Percentiles rank a stretch among this genome's conserved stretches.
These are phyloP conservation scores for Uloborus diversus DNA, from an alignment of 1,140 invertebrate genomes.

Conservation along the genomic window DNA sequence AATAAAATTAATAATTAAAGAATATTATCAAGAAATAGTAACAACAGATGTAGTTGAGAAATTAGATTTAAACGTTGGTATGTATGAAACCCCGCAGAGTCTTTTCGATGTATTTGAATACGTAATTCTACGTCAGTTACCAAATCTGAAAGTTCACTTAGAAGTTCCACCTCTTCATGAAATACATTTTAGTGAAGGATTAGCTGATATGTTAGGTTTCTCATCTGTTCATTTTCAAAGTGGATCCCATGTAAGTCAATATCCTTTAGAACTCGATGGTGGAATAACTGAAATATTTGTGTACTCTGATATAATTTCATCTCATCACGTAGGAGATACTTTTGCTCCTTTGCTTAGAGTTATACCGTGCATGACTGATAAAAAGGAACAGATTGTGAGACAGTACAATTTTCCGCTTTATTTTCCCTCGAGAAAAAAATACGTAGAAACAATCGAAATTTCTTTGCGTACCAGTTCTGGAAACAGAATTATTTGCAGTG, in stretches of 20 bases:
- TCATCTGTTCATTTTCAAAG: background rate
- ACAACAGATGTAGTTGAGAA: too few species aligned
- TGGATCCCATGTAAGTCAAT: background rate
- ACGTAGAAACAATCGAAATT: background rate
- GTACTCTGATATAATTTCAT: background rate
- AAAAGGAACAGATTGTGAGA: background rate
- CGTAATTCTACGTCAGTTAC: background rate
- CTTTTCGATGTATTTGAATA: conserved; percentile 5
- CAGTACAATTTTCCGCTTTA: background rate
- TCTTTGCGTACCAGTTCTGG: background rate
- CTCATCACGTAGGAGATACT: background rate
- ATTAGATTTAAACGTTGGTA: background rate
- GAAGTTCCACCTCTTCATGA: background rate
- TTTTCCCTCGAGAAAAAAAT: background rate
- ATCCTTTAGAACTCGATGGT: background rate
- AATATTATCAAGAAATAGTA: too few species aligned
- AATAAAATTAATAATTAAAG: too few species aligned
- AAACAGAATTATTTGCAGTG: background rate
- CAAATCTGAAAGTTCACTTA: background rate
- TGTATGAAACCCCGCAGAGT: background rate
- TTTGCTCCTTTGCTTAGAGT: background rate
- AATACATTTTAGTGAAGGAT: background rate
- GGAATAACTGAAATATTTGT: conserved; percentile 4
- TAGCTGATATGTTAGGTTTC: background rate
- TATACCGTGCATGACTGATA: background rate